Evolutionary conservation across 2,113 vertebrate genomes (phyloP).

Genomic region (Lophius piscatorius): DNA sequence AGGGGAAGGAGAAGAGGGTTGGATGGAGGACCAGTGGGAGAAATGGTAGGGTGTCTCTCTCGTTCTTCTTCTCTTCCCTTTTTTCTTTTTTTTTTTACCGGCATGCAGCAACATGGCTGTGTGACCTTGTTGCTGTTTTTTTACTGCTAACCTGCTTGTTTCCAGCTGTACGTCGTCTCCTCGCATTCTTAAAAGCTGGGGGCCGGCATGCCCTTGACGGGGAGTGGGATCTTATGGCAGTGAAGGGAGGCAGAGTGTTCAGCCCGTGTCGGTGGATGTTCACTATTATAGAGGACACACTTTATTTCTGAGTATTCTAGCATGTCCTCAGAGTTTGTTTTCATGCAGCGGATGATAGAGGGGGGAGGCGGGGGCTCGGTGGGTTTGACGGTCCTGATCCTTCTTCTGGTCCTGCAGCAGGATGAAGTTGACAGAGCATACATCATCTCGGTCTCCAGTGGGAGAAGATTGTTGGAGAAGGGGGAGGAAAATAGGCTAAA

Average conservation of each 20-base stretch:
- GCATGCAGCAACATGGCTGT: slow-evolving; percentile 41
- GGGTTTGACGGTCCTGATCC: slow-evolving; percentile 37
- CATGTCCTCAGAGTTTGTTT: slow-evolving; percentile 41
- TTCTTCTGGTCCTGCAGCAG: slow-evolving; percentile 39
- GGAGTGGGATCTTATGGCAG: slow-evolving; percentile 14
- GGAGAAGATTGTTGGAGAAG: slow-evolving; percentile 13
- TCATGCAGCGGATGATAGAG: slow-evolving; percentile 11
- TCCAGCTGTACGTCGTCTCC: slow-evolving; percentile 6
- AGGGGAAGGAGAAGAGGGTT: slow-evolving; percentile 90
- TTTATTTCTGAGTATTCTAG: neutral
- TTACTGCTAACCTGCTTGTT: slow-evolving; percentile 32
- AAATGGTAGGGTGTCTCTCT: slow-evolving; percentile 88
- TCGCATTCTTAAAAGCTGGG: slow-evolving; percentile 23
- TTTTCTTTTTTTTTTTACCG: neutral
- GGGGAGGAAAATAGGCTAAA: neutral
- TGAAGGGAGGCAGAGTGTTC: slow-evolving; percentile 2
- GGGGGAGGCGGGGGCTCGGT: neutral
- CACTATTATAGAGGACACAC: slow-evolving; percentile 32
- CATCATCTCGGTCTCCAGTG: slow-evolving; percentile 32
- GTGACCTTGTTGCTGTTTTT: slow-evolving; percentile 66
- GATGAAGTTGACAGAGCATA: slow-evolving; percentile 39
- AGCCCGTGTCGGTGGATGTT: slow-evolving; percentile 10
- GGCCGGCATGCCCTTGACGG: slow-evolving; percentile 59
- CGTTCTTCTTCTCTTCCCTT: neutral
- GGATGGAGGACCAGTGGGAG: slow-evolving; percentile 99